Conservation (phyloP, 1,140 invertebrate genomes). For the Ridgeia piscesae region DNA sequence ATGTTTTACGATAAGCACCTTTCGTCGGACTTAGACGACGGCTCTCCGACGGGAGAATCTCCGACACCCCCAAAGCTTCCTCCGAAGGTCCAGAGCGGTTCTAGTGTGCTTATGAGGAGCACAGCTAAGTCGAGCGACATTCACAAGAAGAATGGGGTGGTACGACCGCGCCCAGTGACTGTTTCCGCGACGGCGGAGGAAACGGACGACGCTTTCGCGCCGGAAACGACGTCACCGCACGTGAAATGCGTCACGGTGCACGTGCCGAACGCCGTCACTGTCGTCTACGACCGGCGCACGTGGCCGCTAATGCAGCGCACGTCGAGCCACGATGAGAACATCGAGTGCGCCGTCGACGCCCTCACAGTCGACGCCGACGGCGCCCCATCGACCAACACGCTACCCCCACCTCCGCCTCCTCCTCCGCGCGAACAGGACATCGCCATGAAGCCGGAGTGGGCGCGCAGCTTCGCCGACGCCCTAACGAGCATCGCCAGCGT, state of each 20-base stretch:
- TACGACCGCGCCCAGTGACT: not conserved
- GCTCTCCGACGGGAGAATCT: not conserved
- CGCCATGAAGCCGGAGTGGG: conserved; percentile 19
- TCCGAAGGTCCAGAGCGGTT: not conserved
- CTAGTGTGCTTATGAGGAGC: not conserved
- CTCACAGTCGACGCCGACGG: not conserved
- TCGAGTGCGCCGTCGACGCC: not conserved
- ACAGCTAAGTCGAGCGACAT: not conserved
- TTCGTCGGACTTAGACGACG: not conserved
- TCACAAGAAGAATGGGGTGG: not conserved
- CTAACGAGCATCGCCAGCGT: not conserved
- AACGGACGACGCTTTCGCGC: not conserved
- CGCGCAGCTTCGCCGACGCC: conserved; percentile 11
- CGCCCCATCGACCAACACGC: no score
- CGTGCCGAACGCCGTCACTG: not conserved
- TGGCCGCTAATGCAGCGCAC: not conserved
- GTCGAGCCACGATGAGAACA: not conserved
- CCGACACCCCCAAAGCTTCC: not conserved
- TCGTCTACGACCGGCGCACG: conserved; percentile 21
- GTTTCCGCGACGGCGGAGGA: not conserved
- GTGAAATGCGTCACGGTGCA: conserved; percentile 5
- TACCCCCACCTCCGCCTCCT: not conserved
- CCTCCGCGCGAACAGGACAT: not conserved
- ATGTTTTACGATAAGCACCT: not conserved
- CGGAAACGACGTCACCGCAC: not conserved